Percentiles rank a stretch among this genome's conserved stretches.
These are phyloP conservation scores for Octodon degus DNA, from an alignment of 2,113 vertebrate genomes.

Conservation along the genomic window DNA sequence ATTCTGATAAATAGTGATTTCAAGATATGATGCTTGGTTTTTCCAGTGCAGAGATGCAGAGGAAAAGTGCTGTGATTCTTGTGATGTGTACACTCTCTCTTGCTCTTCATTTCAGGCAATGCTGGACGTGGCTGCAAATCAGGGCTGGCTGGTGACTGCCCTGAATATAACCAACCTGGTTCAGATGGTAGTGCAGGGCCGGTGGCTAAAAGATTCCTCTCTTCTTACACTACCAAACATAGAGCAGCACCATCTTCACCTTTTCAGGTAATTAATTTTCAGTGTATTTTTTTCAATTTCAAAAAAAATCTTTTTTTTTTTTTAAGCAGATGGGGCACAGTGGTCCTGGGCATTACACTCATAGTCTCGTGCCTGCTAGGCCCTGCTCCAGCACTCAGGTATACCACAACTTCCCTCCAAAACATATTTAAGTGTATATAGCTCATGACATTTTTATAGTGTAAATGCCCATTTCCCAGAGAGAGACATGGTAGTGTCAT, in stretches of 20 bases:
- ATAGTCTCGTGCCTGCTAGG: not conserved
- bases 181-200: slow-evolving; percentile 97
- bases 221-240: slow-evolving; percentile 94
- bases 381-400: not conserved
- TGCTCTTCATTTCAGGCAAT: slow-evolving; percentile 90
- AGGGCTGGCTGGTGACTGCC: slow-evolving; percentile 95
- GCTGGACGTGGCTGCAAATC: slow-evolving; percentile 95
- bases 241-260: slow-evolving; percentile 91
- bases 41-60: not conserved
- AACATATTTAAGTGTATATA: not conserved
- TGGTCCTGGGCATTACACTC: not conserved
- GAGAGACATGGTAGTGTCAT: not conserved
- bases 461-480: slow-evolving; percentile 15
- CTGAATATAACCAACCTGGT: slow-evolving; percentile 94
- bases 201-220: slow-evolving; percentile 95
- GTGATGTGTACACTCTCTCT: slow-evolving; percentile 34
- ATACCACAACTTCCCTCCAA: not conserved
- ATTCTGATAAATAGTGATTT: not conserved
- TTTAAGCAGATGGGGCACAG: accelerated
- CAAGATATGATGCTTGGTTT: not conserved
- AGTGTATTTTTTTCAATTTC: slow-evolving; percentile 22
- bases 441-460: slow-evolving; percentile 35
- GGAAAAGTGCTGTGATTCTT: not conserved
- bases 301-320: not conserved
- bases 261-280: slow-evolving; percentile 91